Evolutionary conservation across 2,113 vertebrate species (phyloP), one percentile per base, ranked within the genome.

Genomic region (Polypterus senegalus): DNA sequence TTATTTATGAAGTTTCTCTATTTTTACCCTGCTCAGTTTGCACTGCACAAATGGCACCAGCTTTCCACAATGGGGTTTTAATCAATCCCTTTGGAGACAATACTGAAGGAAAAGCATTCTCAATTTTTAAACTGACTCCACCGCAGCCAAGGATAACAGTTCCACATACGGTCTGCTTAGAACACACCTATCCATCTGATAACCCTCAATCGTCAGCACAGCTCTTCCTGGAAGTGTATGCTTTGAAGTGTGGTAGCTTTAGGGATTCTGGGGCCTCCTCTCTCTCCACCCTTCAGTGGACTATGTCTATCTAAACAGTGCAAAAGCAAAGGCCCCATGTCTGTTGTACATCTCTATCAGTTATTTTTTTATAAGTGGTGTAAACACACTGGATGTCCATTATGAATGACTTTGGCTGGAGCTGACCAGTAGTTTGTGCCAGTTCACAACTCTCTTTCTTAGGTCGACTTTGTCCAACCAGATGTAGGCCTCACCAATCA

Each of bases 381-480:
- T 4, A 52, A 45, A 48, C 43, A 54, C 10, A 48, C 3, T 53
- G 60, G 53, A 4, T 44, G 9, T 43, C 54, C 11, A 6, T 85
- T 77, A 88, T 5, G 81, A 77, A 59, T 92, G 92, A 49, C 84
- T 88, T 74, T 89, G 92, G 66, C 88, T 83, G 61, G 92, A 86
- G 74, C 91, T 97, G 83, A 89, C 88, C 54, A 93, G 84, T 70
- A 99, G 83, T 81, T 99, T 98, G 88, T 99, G 93, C 96, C 96
- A 99, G 85, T 94, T 98, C 73, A 98, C 95, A 69, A 90, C 91
- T 75, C 94, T 86, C 84, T 99, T 99, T 73, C 95, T 92, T 84
- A 97, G 93, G 85, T 99, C 96, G 79, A 98, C 92, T 82, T 97
- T 98, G 84, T 99, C 96, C 72, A 99, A 86, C 92, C 94, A 98